Percentiles rank a stretch among this genome's conserved stretches.
These are phyloP conservation scores for Poicephalus meyeri DNA, from an alignment of 2,113 vertebrate species.

Conservation along the genomic window DNA sequence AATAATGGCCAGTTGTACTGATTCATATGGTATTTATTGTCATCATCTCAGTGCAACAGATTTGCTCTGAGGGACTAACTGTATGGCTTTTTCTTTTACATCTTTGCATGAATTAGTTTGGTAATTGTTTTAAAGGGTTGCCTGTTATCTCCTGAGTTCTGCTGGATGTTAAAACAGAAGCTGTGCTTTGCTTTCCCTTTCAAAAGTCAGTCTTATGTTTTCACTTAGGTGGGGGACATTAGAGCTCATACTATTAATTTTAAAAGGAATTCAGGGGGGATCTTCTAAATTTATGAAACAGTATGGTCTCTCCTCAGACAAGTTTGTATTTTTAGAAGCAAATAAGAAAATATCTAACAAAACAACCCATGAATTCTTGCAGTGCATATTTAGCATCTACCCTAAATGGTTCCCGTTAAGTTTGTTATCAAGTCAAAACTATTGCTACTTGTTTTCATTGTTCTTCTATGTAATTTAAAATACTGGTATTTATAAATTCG, in stretches of 20 bases:
- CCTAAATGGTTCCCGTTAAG: neutral
- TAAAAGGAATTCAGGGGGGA: neutral
- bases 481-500: neutral
- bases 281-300: neutral
- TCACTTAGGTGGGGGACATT: neutral
- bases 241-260: neutral
- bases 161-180: neutral
- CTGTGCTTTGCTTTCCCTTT: neutral
- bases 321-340: constrained; percentile 9
- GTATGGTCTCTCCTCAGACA: neutral
- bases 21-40: constrained; percentile 21
- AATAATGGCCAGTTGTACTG: constrained; percentile 20
- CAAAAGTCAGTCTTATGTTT: neutral
- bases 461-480: neutral
- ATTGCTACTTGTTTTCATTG: neutral
- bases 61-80: neutral
- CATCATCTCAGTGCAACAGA: neutral
- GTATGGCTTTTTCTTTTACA: neutral
- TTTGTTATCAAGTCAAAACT: neutral
- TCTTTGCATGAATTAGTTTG: neutral
- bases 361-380: neutral
- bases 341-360: neutral
- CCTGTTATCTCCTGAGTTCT: neutral
- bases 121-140: constrained; percentile 38
- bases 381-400: neutral